Base-by-base conservation (phyloP, 2,797 vertebrate species). In the Arrhamphus sclerolepis region DNA sequence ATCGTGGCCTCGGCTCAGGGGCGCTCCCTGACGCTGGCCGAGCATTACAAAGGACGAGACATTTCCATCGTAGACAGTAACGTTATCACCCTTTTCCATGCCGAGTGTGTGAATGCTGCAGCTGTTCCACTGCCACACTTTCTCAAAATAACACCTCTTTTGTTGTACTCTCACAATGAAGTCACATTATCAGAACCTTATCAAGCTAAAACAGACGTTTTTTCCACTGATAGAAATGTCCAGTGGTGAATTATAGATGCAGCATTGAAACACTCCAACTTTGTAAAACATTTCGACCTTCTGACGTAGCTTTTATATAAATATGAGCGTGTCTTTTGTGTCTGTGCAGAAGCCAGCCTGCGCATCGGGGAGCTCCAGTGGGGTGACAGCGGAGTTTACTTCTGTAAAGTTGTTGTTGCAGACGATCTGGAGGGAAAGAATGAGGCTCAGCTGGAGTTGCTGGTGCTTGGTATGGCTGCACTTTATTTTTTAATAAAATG, bases 361-460 rank as follows among this genome's bases (percentile, higher is more conserved):
- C 94, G 94, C 46, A 98, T 98, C 28, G 94, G 96, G 56, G 94
- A 95, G 82, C 71, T 99, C 81, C 92, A 95, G 90, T 98, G 97
- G 97, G 97, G 97, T 7, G 97, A 99, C 92, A 98, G 96, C 1
- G 97, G 97, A 0, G 94, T 98, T 16, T 99, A 99, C 78, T 95
- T 94, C 89, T 99, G 97, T 56, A 93, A 96, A 60, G 92, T 98
- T 43, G 91, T 95, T 69, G 96, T 96, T 24, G 85, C 96, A 0
- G 93, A 99, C 39, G 97, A 99, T 54, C 86, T 98, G 78, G 96
- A 97, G 75, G 97, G 97, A 63, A 94, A 94, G 75, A 96, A 95
- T 18, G 97, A 99, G 82, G 96, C 88, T 67, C 94, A 94, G 0
- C 87, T 97, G 83, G 96, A 99, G 81, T 77, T 99, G 46, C 93